Conservation (phyloP, 2,888 invertebrate species). For the Ennomos quercinarius region DNA sequence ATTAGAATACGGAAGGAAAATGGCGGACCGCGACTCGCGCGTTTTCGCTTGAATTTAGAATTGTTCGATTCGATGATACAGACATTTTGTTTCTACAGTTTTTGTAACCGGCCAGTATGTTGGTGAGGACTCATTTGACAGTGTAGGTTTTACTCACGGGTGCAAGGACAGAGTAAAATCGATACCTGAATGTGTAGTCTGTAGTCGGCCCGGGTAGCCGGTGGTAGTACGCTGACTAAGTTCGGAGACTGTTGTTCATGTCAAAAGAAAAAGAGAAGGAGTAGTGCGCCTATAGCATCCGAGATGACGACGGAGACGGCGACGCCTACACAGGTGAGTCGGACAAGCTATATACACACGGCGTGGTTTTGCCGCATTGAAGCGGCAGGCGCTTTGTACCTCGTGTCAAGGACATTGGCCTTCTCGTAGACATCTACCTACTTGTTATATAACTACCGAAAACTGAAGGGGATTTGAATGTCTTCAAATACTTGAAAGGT, state of each 20-base stretch:
- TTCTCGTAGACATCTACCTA: slow-evolving; percentile 51
- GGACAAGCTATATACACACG: slow-evolving; percentile 13
- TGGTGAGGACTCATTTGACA: slow-evolving; percentile 58
- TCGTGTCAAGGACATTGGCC: slow-evolving; percentile 65
- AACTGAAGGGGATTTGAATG: slow-evolving; percentile 22
- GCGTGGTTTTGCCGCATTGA: slow-evolving; percentile 57
- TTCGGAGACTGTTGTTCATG: slow-evolving; percentile 76
- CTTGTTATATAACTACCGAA: slow-evolving; percentile 51
- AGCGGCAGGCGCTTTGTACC: slow-evolving; percentile 48
- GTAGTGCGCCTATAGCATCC: slow-evolving; percentile 68
- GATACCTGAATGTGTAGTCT: slow-evolving; percentile 49
- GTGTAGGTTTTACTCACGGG: slow-evolving; percentile 43
- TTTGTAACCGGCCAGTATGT: slow-evolving; percentile 51
- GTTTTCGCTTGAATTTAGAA: slow-evolving; percentile 56
- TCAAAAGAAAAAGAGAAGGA: slow-evolving; percentile 72
- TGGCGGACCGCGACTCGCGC: slow-evolving; percentile 66
- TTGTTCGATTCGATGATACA: slow-evolving; percentile 24
- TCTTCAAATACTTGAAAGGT: slow-evolving; percentile 4
- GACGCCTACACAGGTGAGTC: slow-evolving; percentile 80
- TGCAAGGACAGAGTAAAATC: slow-evolving; percentile 65
- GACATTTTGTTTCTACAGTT: slow-evolving; percentile 34
- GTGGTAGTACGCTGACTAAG: slow-evolving; percentile 63
- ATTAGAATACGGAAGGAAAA: slow-evolving; percentile 64
- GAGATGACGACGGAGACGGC: slow-evolving; percentile 83
- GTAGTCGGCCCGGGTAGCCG: slow-evolving; percentile 51